Evolutionary conservation across 2,888 invertebrate genomes (phyloP), one percentile per base, ranked within the genome.

Genomic region (Drosophila antonietae): DNA sequence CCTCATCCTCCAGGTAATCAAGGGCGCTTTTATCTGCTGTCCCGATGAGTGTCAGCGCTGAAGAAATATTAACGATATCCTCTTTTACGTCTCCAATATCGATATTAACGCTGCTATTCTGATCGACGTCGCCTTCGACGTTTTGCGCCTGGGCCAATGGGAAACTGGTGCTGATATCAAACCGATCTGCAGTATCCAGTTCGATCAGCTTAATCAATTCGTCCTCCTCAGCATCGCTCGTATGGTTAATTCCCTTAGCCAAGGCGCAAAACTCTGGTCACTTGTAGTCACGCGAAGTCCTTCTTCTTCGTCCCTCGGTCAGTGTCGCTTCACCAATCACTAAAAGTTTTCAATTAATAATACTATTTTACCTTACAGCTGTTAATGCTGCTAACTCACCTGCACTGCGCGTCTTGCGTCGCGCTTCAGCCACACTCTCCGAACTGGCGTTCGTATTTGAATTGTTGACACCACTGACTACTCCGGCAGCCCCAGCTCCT

Each of bases 201-300:
- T 89, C 81, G 68, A 83, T 81, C 52, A 87, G 79, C 69, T 81
- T 79, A 63, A 83, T 78, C 46, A 90, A 76, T 68, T 91, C 81
- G 67, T 84, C 79, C 56, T 87, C 86, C 43, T 86, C 81, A 69
- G 81, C 75, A 76, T 87, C 85, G 77, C 78, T 84, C 58, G 81
- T 71, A 73, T 84, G 75, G 73, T 81, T 86, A 61, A 83, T 72
- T 74, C 80, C 80, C 75, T 83, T 92, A 91, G 92, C 91, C 93
- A 93, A 92, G 91, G 91, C 92, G 93, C 93, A 92, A 93, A 93
- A 94, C 94, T 93, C 91, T 93, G 94, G 94, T 96, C 96, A 96
- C 95, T 96, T 96, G 94, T 95, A 95, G 93, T 95, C 95, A 92
- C 95, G 95, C 77, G 95, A 95, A 83, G 94, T 94, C 91, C 96